These are phyloP conservation scores for Austrolebias charrua DNA, from an alignment of 2,797 vertebrate species.

Conservation along the genomic window DNA sequence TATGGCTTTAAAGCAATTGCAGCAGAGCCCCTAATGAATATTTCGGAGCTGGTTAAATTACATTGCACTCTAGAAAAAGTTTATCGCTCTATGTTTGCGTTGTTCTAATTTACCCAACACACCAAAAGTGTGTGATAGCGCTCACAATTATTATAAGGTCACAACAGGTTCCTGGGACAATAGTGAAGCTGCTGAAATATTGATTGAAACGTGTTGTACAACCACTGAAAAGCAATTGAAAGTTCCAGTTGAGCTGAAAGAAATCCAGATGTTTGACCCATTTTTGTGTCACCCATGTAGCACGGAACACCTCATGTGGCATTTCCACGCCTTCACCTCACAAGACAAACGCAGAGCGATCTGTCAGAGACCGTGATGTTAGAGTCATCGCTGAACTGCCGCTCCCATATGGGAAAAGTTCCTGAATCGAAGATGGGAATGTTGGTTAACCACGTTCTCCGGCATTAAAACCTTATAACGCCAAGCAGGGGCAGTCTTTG, in stretches of 20 bases:
- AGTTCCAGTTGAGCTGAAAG: neutral
- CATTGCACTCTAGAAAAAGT: slow-evolving; percentile 20
- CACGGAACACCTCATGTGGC: slow-evolving; percentile 14
- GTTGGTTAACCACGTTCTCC: slow-evolving; percentile 1
- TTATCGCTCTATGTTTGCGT: slow-evolving; percentile 6
- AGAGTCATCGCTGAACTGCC: neutral
- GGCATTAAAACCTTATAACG: slow-evolving; percentile 19
- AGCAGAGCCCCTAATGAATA: slow-evolving; percentile 22
- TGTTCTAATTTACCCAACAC: slow-evolving; percentile 13
- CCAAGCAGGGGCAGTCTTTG: neutral
- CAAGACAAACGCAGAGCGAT: neutral
- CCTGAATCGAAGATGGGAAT: neutral
- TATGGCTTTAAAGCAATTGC: slow-evolving; percentile 56
- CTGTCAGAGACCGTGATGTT: slow-evolving; percentile 10
- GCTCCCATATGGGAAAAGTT: slow-evolving; percentile 1
- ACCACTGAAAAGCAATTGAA: neutral
- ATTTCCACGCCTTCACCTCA: slow-evolving; percentile 6
- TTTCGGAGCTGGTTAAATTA: slow-evolving; percentile 52
- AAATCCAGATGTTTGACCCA: neutral
- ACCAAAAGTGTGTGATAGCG: neutral
- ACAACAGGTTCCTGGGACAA: too few species aligned
- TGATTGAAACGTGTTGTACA: too few species aligned
- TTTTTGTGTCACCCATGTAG: slow-evolving; percentile 10
- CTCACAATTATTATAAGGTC: neutral
- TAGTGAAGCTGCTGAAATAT: neutral